Conservation (phyloP, 2,888 invertebrate species). For the Phragmatobia fuliginosa region DNA sequence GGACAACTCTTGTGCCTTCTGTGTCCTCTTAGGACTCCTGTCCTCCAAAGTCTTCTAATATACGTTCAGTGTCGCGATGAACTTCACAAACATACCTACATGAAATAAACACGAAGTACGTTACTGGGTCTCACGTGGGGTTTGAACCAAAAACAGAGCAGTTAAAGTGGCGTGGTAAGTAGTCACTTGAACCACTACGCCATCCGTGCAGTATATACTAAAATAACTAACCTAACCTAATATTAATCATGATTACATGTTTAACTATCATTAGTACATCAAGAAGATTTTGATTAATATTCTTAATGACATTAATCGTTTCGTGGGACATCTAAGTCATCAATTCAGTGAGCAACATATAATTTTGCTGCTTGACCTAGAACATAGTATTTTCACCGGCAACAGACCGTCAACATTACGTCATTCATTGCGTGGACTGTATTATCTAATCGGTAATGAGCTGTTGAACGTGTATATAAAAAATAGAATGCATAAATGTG, state of each 20-base stretch:
- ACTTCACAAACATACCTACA: too few relatives aligned
- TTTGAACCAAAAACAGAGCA: too few relatives aligned
- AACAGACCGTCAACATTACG: constrained; percentile 48
- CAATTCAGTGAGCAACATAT: constrained; percentile 10
- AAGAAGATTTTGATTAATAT: not conserved
- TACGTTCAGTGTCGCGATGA: too few relatives aligned
- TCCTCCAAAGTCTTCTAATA: too few relatives aligned
- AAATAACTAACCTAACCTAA: too few relatives aligned
- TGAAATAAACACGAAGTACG: too few relatives aligned
- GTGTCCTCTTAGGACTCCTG: too few relatives aligned
- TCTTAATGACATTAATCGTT: not conserved
- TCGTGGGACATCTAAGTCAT: not conserved
- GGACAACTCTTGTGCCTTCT: too few relatives aligned
- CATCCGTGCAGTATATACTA: too few relatives aligned
- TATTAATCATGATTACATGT: not conserved
- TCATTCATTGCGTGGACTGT: constrained; percentile 50
- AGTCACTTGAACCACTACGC: too few relatives aligned
- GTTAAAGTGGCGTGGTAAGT: too few relatives aligned
- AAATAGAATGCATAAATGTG: constrained; percentile 29
- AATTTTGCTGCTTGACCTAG: constrained; percentile 52
- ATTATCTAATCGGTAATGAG: constrained; percentile 48
- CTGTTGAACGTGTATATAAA: constrained; percentile 18
- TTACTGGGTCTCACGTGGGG: too few relatives aligned
- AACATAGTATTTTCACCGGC: constrained; percentile 38
- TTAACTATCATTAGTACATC: not conserved